phyloP scores from a whole-genome alignment of 2,797 vertebrate species.

The Neosalanx taihuensis region DNA sequence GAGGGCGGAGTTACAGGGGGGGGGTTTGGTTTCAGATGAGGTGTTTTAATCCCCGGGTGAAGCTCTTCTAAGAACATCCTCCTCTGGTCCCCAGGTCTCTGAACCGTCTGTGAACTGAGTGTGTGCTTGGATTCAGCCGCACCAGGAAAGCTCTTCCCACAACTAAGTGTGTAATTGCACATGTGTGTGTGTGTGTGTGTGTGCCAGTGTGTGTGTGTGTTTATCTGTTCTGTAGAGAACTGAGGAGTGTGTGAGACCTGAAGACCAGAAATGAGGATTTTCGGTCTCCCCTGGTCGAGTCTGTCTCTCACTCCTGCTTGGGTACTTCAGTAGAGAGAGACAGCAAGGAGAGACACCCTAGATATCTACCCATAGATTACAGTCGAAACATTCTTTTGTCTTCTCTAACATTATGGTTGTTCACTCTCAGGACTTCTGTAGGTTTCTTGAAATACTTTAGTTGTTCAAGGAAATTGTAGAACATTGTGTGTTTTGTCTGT shows the following conservation, averaged over 20 bases:
- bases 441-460: background rate
- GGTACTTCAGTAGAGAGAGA: conserved; percentile 9
- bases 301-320: background rate
- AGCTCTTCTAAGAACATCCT: background rate
- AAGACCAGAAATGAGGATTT: background rate
- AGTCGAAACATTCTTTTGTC: background rate
- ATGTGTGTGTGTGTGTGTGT: background rate
- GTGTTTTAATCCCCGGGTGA: background rate
- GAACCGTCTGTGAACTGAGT: background rate
- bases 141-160: background rate
- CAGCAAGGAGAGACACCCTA: background rate
- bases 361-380: conserved; percentile 2
- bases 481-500: background rate
- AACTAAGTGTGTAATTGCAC: background rate
- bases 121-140: background rate
- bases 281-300: background rate
- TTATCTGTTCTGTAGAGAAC: background rate
- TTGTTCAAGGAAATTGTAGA: background rate
- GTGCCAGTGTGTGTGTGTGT: background rate
- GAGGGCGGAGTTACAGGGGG: no score
- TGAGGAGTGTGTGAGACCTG: background rate
- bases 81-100: background rate
- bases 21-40: background rate
- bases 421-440: background rate
- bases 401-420: background rate